Base-by-base conservation (phyloP, 2,113 vertebrate species). In the Monopterus albus region DNA sequence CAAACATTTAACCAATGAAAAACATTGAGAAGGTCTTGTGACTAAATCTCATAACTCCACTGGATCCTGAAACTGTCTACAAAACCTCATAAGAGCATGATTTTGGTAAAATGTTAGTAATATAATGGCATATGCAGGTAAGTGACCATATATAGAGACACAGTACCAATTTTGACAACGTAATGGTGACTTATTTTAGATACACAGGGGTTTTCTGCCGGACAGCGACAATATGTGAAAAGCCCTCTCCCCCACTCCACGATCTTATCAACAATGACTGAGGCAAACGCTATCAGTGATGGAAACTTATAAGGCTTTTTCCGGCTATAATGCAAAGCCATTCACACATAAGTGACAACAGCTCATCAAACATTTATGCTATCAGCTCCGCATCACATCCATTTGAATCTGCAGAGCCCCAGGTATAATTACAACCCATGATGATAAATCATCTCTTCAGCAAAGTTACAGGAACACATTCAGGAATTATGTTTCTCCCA, bases 291-390 rank as follows among this genome's bases (percentile, higher is more conserved):
- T 38, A 63, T 55, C 78, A 23, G 66, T 3, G 59, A 73, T 13
- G 33, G 57, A 50, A 46, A 72, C 46, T 66, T 57, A 59, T 55
- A n/a, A 78, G 47, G 65, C 58, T 53, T 35, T 85, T 59, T 70
- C 45, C 31, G 49, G 66, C 56, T 58, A 56, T 28, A 68, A 76
- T 39, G 61, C 76, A 63, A 58, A 84, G 76, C 53, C 63, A 69
- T 83, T 79, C 83, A 69, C 73, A 89, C 85, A 86, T 87, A 73
- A 79, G 61, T 71, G 79, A 76, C 81, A 84, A 78, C 78, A 82
- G 87, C 83, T 87, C 77, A 89, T 87, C 76, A 86, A 87, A 83
- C 83, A 83, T 82, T 87, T 86, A 87, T 69, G 70, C 74, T 77
- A 74, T 85, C 78, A 86, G 76, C 70, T 49, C 73, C 26, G 10